Base-by-base conservation (phyloP, 2,797 vertebrate genomes). In the Selene dorsalis region DNA sequence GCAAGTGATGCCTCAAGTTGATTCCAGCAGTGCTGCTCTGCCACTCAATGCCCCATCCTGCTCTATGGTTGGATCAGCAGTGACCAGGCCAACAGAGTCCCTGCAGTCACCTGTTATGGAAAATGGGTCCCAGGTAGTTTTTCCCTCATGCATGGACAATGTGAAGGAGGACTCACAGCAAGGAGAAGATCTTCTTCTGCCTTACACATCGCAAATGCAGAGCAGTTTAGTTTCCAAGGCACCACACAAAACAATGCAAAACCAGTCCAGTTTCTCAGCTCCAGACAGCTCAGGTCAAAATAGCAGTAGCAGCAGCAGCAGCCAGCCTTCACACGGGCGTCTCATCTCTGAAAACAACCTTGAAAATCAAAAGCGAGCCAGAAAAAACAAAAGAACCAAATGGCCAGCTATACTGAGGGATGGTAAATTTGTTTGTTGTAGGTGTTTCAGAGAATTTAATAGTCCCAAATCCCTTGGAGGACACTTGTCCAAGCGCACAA, bases 401-500 rank as follows among this genome's bases (percentile, higher is more conserved):
- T 99, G 97, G 96, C 98, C 98, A 59, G 97, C 98, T 39, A 98
- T 99, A 85, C 90, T 98, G 69, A 95, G 93, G 90, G 96, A 98
- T 85, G 97, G 97, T 4, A 99, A 99, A 89, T 98, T 97, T 88
- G 95, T 98, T 84, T 99, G 98, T 86, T 96, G 97, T 74, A 94
- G 96, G 56, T 99, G 98, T 93, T 98, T 95, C 78, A 94, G 97
- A 90, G 94, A 96, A 78, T 99, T 99, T 88, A 89, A 94, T 60
- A 97, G 96, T 90, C 96, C 97, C 22, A 96, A 96, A 87, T 99
- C 98, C 48, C 95, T 99, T 9, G 98, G 98, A 73, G 98, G 98
- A 67, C 98, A 99, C 90, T 95, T 99, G 77, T 99, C 98, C 30
- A 98, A 97, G 84, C 94, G 97, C 35, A 88, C 96, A 55, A 92